A percentile compares a stretch with the other conserved stretches of the same genome.
These are phyloP conservation scores for Columba guinea DNA, from an alignment of 2,797 vertebrate genomes.

Conservation along the genomic window DNA sequence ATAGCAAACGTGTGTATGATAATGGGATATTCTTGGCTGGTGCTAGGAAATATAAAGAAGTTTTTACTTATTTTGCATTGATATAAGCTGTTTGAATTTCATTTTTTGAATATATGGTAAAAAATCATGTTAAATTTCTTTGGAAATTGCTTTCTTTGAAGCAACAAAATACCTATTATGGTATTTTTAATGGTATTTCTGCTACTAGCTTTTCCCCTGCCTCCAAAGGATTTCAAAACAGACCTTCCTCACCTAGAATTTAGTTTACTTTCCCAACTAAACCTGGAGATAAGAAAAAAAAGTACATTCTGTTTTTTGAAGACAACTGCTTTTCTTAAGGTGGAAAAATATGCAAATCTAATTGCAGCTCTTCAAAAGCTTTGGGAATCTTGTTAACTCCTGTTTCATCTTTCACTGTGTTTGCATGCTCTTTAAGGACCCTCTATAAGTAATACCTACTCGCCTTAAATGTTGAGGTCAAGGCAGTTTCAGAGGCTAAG, in stretches of 20 bases:
- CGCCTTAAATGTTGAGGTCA: neutral
- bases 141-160: neutral
- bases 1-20: neutral
- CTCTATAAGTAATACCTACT: neutral
- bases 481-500: neutral
- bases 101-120: slow-evolving; percentile 10
- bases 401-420: neutral
- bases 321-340: neutral
- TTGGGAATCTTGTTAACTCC: neutral
- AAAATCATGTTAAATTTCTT: neutral
- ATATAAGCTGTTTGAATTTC: neutral
- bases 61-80: neutral
- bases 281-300: neutral
- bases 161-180: neutral
- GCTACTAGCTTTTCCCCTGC: neutral
- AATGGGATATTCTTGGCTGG: neutral
- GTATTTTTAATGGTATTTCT: neutral
- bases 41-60: neutral
- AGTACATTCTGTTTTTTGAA: neutral
- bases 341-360: neutral
- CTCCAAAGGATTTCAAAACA: neutral
- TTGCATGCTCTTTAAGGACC: neutral
- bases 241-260: neutral
- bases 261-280: neutral
- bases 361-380: neutral